A percentile compares a stretch with the other conserved stretches of the same genome.
phyloP scores from a whole-genome alignment of 2,797 vertebrate species.

The Parambassis ranga region DNA sequence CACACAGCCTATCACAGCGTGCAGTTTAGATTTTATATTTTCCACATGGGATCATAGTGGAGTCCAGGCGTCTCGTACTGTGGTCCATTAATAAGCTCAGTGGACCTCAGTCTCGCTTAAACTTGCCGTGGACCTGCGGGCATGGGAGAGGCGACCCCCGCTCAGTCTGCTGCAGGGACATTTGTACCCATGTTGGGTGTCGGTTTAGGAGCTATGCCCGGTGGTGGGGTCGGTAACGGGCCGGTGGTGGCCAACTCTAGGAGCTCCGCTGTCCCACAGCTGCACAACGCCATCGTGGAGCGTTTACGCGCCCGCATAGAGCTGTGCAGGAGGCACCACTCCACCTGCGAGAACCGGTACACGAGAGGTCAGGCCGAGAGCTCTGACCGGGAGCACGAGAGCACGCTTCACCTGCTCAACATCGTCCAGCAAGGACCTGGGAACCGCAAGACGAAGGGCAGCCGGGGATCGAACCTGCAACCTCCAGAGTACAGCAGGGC shows the following conservation, averaged over 20 bases:
- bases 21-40: background rate
- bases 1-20: background rate
- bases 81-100: conserved; percentile 53
- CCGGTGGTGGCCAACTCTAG: conserved; percentile 73
- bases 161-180: conserved; percentile 85
- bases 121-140: conserved; percentile 54
- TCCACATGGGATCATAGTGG: conserved; percentile 58
- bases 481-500: conserved; percentile 77
- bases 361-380: conserved; percentile 90
- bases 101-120: conserved; percentile 52
- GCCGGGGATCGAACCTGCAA: conserved; percentile 78
- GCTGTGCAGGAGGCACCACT: conserved; percentile 92
- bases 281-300: conserved; percentile 96
- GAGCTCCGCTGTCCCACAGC: conserved; percentile 84
- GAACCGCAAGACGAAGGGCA: conserved; percentile 84
- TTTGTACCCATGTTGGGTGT: conserved; percentile 82
- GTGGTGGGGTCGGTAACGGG: conserved; percentile 65
- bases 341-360: conserved; percentile 93
- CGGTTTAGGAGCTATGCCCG: conserved; percentile 81
- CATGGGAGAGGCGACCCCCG: conserved; percentile 94
- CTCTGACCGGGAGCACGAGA: conserved; percentile 91
- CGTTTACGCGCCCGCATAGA: conserved; percentile 93
- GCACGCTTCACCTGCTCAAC: conserved; percentile 91
- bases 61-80: conserved; percentile 18
- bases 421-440: conserved; percentile 92